Evolutionary conservation across 2,888 invertebrate species (phyloP).

Genomic region (Temnothorax unifasciatus): DNA sequence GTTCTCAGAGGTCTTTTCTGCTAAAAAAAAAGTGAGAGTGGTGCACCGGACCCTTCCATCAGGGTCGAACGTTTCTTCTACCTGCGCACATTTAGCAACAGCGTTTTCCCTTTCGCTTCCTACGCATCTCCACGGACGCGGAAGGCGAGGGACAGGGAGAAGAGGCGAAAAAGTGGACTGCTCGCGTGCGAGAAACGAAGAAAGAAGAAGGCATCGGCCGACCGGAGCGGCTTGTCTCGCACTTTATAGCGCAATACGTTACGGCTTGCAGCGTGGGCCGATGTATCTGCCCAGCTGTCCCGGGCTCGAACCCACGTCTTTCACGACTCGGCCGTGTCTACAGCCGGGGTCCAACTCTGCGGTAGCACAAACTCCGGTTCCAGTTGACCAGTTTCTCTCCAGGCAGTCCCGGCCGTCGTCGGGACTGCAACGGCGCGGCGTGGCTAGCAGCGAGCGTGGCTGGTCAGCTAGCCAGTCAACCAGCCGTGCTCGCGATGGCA

Average conservation of each 20-base stretch:
- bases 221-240: slow-evolving; percentile 72
- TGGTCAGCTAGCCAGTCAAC: slow-evolving; percentile 53
- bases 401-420: slow-evolving; percentile 68
- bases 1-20: neutral
- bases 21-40: neutral
- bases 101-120: slow-evolving; percentile 80
- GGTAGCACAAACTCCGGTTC: slow-evolving; percentile 79
- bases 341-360: slow-evolving; percentile 60
- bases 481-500: slow-evolving; percentile 76
- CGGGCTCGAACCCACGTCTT: slow-evolving; percentile 78
- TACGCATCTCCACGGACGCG: slow-evolving; percentile 76
- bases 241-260: slow-evolving; percentile 81
- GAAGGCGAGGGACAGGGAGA: slow-evolving; percentile 39
- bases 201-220: slow-evolving; percentile 66
- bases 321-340: slow-evolving; percentile 61
- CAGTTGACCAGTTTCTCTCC: slow-evolving; percentile 80
- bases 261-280: slow-evolving; percentile 77
- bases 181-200: slow-evolving; percentile 44
- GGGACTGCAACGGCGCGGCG: neutral
- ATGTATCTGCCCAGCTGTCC: slow-evolving; percentile 78
- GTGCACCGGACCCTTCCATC: neutral
- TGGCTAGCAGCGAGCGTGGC: neutral
- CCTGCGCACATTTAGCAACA: slow-evolving; percentile 73
- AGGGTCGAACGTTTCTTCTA: slow-evolving; percentile 48
- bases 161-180: slow-evolving; percentile 30